phyloP scores from a whole-genome alignment of 1,140 invertebrate species.

The Harpegnathos saltator region DNA sequence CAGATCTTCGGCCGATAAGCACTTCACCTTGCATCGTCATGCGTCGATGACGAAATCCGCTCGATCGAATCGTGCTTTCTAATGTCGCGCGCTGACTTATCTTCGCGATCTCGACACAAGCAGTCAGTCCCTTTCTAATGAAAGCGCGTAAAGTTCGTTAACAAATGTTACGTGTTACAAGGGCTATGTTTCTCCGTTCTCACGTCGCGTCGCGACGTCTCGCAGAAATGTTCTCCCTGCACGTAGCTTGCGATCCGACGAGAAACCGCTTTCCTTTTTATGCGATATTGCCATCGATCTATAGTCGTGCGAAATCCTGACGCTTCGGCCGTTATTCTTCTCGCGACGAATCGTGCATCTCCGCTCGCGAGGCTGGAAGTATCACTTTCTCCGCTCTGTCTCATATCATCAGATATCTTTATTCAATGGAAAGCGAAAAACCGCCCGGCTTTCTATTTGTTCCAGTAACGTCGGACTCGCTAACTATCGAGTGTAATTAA shows the following conservation, averaged over 20 bases:
- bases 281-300: not conserved
- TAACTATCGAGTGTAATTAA: conserved; percentile 21
- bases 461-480: conserved; percentile 22
- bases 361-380: not conserved
- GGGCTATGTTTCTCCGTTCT: not conserved
- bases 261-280: conserved; percentile 13
- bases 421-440: conserved; percentile 68
- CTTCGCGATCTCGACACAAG: not conserved
- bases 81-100: conserved; percentile 3
- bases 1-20: not conserved
- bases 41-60: conserved; percentile 24
- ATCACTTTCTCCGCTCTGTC: conserved; percentile 63
- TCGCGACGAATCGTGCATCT: not conserved
- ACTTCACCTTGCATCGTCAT: conserved; percentile 5
- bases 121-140: conserved; percentile 17
- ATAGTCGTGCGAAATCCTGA: conserved; percentile 5
- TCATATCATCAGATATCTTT: conserved; percentile 31
- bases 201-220: not conserved
- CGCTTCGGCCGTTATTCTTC: not conserved
- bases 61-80: conserved; percentile 18
- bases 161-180: not conserved
- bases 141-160: conserved; percentile 10
- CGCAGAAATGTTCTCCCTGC: not conserved
- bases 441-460: conserved; percentile 63
- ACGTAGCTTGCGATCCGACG: not conserved